Evolutionary conservation across 2,113 vertebrate species (phyloP).

Genomic region (Carollia perspicillata): DNA sequence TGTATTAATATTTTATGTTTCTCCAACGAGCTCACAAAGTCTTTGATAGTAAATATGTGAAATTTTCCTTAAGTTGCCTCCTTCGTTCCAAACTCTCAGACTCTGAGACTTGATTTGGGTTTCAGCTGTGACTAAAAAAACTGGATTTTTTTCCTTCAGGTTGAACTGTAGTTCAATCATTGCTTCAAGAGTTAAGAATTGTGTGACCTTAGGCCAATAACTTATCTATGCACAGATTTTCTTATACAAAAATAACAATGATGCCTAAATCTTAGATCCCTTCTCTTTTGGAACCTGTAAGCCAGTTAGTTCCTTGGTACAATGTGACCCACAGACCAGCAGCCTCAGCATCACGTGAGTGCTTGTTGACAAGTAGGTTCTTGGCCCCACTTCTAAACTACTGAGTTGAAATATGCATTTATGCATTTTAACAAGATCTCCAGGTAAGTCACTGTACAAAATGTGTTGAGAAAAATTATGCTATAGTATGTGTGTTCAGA

Average conservation of each 20-base stretch:
- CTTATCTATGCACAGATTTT: not conserved
- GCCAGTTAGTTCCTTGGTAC: not conserved
- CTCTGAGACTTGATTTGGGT: not conserved
- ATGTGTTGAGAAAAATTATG: not conserved
- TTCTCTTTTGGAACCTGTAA: not conserved
- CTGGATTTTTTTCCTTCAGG: not conserved
- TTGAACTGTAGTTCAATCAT: not conserved
- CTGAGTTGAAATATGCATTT: not conserved
- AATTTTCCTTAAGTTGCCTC: not conserved
- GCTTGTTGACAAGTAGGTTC: not conserved
- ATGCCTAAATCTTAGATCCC: not conserved
- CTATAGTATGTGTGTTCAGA: not conserved
- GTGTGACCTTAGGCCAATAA: not conserved
- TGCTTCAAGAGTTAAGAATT: not conserved
- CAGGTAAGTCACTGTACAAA: not conserved
- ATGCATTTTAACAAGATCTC: not conserved
- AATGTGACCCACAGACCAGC: not conserved
- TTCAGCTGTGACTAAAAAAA: not conserved
- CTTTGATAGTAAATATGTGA: not conserved
- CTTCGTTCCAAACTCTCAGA: not conserved
- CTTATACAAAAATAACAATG: not conserved
- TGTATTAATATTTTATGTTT: not conserved
- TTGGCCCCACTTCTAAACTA: not conserved
- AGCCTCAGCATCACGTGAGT: not conserved
- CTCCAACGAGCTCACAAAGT: not conserved